Conservation (phyloP, 2,888 invertebrate genomes). For the Cephus sareptanus region DNA sequence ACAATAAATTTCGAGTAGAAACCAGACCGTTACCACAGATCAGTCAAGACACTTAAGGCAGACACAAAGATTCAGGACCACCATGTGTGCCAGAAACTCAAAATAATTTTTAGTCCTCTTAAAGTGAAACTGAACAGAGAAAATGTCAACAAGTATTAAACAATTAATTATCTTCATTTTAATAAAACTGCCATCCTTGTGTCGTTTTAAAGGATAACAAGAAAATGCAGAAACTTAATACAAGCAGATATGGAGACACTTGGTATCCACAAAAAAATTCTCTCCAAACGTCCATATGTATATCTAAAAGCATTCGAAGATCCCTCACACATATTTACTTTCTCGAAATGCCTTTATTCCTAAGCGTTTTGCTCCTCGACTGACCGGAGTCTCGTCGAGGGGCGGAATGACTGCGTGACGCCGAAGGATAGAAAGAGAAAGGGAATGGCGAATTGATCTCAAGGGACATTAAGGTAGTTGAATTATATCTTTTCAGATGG, state of each 20-base stretch:
- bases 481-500: conserved; percentile 35
- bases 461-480: conserved; percentile 32
- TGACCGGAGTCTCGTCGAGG: not conserved
- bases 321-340: not conserved
- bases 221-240: not conserved
- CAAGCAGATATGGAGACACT: not conserved
- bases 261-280: not conserved
- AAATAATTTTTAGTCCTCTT: not conserved
- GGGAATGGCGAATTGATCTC: conserved; percentile 32
- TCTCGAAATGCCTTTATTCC: not conserved
- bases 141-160: not conserved
- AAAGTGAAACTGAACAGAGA: not conserved
- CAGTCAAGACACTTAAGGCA: not conserved
- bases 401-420: not conserved
- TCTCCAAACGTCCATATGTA: not conserved
- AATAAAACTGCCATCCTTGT: not conserved
- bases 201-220: not conserved
- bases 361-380: not conserved
- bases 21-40: not conserved
- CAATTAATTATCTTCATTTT: not conserved
- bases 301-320: not conserved
- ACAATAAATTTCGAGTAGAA: not conserved
- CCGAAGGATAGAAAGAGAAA: conserved; percentile 6
- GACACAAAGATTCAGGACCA: not conserved
- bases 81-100: not conserved